These are phyloP conservation scores for Leguminivora glycinivorella DNA, from an alignment of 1,140 invertebrate genomes.

Conservation along the genomic window DNA sequence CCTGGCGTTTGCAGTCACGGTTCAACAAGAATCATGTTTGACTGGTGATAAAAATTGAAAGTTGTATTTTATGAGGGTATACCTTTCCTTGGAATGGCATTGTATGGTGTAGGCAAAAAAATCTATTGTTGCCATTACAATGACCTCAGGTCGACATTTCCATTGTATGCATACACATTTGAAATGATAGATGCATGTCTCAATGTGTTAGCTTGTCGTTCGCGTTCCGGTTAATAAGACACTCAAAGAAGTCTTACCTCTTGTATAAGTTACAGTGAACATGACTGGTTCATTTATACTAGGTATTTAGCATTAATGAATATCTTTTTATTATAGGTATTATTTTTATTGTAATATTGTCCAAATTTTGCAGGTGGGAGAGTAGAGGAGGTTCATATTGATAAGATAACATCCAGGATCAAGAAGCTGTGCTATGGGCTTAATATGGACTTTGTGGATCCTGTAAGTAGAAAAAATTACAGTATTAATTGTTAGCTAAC, in stretches of 20 bases:
- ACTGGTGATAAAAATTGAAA: neutral
- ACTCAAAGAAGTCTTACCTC: neutral
- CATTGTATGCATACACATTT: neutral
- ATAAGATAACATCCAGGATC: constrained; percentile 98
- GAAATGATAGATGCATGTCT: neutral
- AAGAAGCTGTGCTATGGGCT: constrained; percentile 97
- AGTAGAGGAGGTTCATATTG: constrained; percentile 96
- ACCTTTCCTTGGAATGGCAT: neutral
- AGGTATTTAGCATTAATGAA: neutral
- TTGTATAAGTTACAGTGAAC: neutral
- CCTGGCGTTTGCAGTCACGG: neutral
- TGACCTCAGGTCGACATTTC: neutral
- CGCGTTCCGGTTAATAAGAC: neutral
- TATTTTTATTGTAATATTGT: neutral
- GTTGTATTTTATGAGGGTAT: neutral
- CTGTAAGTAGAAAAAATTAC: constrained; percentile 84
- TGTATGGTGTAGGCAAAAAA: neutral
- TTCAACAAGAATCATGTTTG: neutral
- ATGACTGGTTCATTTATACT: neutral
- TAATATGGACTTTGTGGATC: constrained; percentile 97
- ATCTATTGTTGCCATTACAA: constrained; percentile 8
- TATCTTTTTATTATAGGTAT: neutral
- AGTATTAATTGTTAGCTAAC: neutral
- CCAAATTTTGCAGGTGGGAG: constrained; percentile 85
- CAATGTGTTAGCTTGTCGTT: neutral